Evolutionary conservation across 2,888 invertebrate species (phyloP), one percentile per base, ranked within the genome.

Genomic region (Hyles lineata): DNA sequence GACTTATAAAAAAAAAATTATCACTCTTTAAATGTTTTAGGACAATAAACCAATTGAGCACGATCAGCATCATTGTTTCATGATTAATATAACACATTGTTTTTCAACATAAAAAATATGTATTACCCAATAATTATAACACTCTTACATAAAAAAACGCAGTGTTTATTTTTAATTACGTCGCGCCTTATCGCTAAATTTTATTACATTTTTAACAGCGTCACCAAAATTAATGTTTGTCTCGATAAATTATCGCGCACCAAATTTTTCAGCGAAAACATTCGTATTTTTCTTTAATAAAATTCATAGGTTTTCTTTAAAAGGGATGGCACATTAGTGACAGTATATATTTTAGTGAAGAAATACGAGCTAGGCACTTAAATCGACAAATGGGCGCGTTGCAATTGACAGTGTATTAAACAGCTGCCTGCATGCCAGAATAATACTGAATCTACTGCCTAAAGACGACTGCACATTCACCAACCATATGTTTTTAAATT

Each of bases 321-420:
- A 74, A 72, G 71, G 70, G 62, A 72, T 74, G 74, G 75, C 78
- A 71, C 75, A 76, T 79, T 73, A 76, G 79, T 79, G 81, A 85
- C 83, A 84, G 83, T 85, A 79, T 86, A 85, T 91, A 90, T 88
- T 86, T 87, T 83, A 83, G 80, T 80, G 76, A 82, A 87, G 89
- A 90, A 89, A 89, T 90, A 90, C 85, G 83, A 80, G 77, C 77
- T 76, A 80, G 88, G 91, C 88, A 93, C 91, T 94, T 92, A 93
- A 92, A 89, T 85, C 87, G 92, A 94, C 92, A 93, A 94, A 94
- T 93, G 89, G 94, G 90, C 85, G 86, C 89, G 88, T 89, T 94
- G 94, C 92, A 91, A 92, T 93, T 93, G 94, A 94, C 94, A 93
- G 91, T 90, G 90, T 92, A 93, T 92, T 93, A 92, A 93, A 92